A percentile compares a stretch with the other conserved stretches of the same genome.
Evolutionary conservation across 2,797 vertebrate species (phyloP).

Genomic region (Adelosebastes latens): DNA sequence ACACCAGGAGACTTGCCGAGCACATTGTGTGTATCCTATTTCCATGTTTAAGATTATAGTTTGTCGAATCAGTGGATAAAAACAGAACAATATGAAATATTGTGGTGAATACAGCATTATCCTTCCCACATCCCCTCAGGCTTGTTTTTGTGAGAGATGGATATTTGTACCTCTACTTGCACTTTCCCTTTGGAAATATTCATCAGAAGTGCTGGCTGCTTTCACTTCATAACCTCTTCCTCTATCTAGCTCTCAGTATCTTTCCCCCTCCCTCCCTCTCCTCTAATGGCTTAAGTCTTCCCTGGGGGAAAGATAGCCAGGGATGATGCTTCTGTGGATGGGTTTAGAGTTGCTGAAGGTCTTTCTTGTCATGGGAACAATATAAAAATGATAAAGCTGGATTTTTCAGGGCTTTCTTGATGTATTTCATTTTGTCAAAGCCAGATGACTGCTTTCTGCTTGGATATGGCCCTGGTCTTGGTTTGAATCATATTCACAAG

Average conservation of each 20-base stretch:
- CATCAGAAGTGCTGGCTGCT: slow-evolving; percentile 69
- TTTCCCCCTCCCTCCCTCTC: slow-evolving; percentile 45
- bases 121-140: slow-evolving; percentile 35
- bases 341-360: slow-evolving; percentile 78
- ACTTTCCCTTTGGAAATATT: slow-evolving; percentile 71
- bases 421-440: slow-evolving; percentile 78
- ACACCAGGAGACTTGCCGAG: background rate
- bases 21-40: slow-evolving; percentile 10
- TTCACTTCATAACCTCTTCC: slow-evolving; percentile 72
- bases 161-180: slow-evolving; percentile 69
- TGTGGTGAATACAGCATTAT: slow-evolving; percentile 43
- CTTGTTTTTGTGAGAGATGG: slow-evolving; percentile 62
- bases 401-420: slow-evolving; percentile 58
- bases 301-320: slow-evolving; percentile 71
- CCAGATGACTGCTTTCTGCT: slow-evolving; percentile 57
- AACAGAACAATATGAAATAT: slow-evolving; percentile 23
- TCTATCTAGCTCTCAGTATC: slow-evolving; percentile 61
- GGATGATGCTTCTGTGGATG: slow-evolving; percentile 74
- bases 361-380: slow-evolving; percentile 80
- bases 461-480: slow-evolving; percentile 50
- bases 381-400: slow-evolving; percentile 80
- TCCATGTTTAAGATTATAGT: slow-evolving; percentile 21
- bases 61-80: slow-evolving; percentile 34
- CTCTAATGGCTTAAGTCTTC: slow-evolving; percentile 79
- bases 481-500: slow-evolving; percentile 67